A percentile compares a stretch with the other conserved stretches of the same genome.
phyloP scores from a whole-genome alignment of 2,888 invertebrate genomes.

The Amphiduros pacificus region DNA sequence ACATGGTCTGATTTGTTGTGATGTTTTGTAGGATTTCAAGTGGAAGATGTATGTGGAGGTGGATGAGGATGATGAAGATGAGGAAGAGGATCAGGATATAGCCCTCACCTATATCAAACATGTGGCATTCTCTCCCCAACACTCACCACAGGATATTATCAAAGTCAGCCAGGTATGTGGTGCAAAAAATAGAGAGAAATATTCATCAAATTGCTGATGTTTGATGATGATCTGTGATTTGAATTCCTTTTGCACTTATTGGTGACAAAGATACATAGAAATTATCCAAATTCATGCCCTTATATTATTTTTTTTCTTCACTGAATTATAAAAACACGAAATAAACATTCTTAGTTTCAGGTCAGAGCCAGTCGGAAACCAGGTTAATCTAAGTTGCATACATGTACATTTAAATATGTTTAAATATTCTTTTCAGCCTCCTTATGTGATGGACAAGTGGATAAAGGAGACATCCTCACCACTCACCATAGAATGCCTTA shows the following conservation, averaged over 20 bases:
- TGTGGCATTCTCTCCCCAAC: conserved; percentile 48
- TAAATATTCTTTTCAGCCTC: conserved; percentile 40
- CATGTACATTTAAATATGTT: not conserved
- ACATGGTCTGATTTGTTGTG: no score
- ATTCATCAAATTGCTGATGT: not conserved
- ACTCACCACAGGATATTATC: conserved; percentile 39
- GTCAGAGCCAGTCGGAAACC: no score
- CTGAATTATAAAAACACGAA: no score
- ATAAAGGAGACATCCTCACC: conserved; percentile 43
- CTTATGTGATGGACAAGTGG: conserved; percentile 60
- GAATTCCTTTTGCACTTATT: no score
- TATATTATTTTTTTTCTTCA: no score
- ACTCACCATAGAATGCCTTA: conserved; percentile 52
- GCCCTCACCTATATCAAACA: conserved; percentile 50
- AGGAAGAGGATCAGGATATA: conserved; percentile 32
- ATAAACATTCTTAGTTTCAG: no score
- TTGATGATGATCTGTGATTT: not conserved
- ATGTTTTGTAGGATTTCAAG: conserved; percentile 49
- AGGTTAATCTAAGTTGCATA: no score
- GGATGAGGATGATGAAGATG: conserved; percentile 45
- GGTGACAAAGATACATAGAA: no score
- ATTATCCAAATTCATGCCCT: no score
- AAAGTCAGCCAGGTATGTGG: conserved; percentile 39
- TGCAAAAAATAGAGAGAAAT: not conserved
- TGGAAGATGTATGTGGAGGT: conserved; percentile 60